Percentiles rank a stretch among this genome's conserved stretches.
Conservation (phyloP, 2,797 vertebrate genomes). For the Eulemur mongoz region DNA sequence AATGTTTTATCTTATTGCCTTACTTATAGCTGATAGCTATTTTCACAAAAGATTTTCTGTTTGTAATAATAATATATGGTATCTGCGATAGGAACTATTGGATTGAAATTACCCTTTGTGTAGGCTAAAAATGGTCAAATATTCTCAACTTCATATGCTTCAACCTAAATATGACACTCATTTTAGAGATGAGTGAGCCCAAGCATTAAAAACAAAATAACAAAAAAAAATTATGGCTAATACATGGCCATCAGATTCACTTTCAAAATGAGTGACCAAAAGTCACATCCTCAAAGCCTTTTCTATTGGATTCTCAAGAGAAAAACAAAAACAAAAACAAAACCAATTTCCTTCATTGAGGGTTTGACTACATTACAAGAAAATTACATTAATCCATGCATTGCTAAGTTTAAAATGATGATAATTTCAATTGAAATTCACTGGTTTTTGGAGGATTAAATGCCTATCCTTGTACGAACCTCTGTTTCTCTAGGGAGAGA, state of each 20-base stretch:
- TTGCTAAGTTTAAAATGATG: not conserved
- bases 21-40: not conserved
- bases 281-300: not conserved
- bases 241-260: not conserved
- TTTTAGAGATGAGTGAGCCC: not conserved
- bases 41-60: not conserved
- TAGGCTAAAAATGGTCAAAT: not conserved
- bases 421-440: not conserved
- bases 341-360: not conserved
- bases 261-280: not conserved
- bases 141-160: not conserved
- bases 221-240: not conserved
- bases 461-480: not conserved
- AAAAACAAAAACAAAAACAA: not conserved
- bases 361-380: not conserved
- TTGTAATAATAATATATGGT: not conserved
- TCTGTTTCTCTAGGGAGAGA: not conserved
- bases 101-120: not conserved
- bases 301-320: not conserved
- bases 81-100: not conserved
- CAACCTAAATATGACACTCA: not conserved
- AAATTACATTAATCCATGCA: not conserved
- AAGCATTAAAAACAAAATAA: not conserved
- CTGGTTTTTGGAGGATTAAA: not conserved
- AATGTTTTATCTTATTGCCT: not conserved